Percentiles rank a stretch among this genome's conserved stretches.
Evolutionary conservation across 2,888 invertebrate genomes (phyloP).

Genomic region (Prosopocoilus inquinatus): DNA sequence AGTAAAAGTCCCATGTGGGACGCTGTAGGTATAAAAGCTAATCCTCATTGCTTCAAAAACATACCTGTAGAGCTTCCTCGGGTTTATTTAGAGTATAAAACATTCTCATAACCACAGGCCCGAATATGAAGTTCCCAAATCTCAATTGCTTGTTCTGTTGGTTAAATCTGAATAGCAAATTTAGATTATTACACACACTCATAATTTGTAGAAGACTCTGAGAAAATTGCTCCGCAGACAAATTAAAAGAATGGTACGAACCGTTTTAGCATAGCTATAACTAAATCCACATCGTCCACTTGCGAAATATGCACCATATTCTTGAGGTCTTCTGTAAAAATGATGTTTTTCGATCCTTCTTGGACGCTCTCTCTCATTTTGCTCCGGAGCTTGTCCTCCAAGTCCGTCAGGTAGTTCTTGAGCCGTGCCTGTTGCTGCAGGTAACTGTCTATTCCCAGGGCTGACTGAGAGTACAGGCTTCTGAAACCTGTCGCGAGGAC

Average conservation of each 20-base stretch:
- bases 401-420: constrained; percentile 60
- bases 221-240: background rate
- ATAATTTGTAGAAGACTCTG: background rate
- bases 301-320: constrained; percentile 73
- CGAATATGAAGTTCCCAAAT: constrained; percentile 80
- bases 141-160: constrained; percentile 66
- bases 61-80: constrained; percentile 61
- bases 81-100: constrained; percentile 69
- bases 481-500: constrained; percentile 31
- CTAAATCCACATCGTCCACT: constrained; percentile 62
- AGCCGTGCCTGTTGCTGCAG: constrained; percentile 54
- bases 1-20: background rate
- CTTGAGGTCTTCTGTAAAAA: constrained; percentile 84
- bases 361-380: constrained; percentile 68
- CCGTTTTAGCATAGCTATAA: constrained; percentile 70
- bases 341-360: constrained; percentile 58
- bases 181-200: background rate
- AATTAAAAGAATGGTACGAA: constrained; percentile 43
- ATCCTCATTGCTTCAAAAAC: constrained; percentile 7
- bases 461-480: constrained; percentile 56
- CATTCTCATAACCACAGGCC: constrained; percentile 80
- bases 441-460: constrained; percentile 65
- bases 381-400: constrained; percentile 63
- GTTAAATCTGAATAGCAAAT: constrained; percentile 59
- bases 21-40: no score